A percentile compares a stretch with the other conserved stretches of the same genome.
Conservation (phyloP, 2,113 vertebrate genomes). For the Penelope pileata region DNA sequence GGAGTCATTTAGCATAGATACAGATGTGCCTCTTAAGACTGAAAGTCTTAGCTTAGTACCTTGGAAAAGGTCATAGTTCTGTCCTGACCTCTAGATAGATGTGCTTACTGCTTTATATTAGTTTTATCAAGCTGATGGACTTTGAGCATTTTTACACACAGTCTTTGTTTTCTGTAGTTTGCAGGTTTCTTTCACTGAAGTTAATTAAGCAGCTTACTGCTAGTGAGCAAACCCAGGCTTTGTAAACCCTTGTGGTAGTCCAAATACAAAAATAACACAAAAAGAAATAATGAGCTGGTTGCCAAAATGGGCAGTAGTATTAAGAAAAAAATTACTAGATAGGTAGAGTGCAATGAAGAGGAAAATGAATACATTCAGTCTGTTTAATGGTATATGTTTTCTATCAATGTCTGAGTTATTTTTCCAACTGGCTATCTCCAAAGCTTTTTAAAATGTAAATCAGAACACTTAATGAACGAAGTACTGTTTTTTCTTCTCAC, state of each 20-base stretch:
- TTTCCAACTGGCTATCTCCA: neutral
- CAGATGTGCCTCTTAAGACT: neutral
- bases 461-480: neutral
- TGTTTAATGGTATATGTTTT: neutral
- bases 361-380: neutral
- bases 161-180: neutral
- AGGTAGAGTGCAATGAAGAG: neutral
- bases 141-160: neutral
- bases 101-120: neutral
- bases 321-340: neutral
- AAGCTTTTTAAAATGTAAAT: neutral
- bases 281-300: neutral
- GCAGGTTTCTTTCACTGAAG: neutral
- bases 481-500: rapidly evolving
- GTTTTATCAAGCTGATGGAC: neutral
- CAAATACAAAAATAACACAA: neutral
- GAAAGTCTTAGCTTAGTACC: neutral
- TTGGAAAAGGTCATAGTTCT: neutral
- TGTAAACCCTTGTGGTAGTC: neutral
- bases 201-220: neutral
- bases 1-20: neutral
- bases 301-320: neutral
- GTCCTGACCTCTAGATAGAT: neutral
- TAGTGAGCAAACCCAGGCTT: neutral
- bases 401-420: neutral